Evolutionary conservation across 2,797 vertebrate species (phyloP).

Genomic region (Mormyrus hasselquistii): DNA sequence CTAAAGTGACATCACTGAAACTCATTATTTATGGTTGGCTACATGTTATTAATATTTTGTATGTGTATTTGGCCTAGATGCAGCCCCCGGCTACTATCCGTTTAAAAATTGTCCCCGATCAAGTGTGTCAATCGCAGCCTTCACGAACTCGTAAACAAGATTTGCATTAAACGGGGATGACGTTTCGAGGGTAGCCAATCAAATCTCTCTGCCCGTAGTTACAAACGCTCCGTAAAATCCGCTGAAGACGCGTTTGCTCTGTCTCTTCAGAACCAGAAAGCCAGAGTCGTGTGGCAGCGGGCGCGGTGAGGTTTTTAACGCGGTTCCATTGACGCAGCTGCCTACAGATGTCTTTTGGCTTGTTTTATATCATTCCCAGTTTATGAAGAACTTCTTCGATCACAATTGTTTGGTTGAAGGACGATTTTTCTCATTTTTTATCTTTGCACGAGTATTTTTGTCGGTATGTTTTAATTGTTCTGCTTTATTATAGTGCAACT

Average conservation of each 20-base stretch:
- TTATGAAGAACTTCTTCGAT: neutral
- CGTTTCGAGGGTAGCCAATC: conserved; percentile 47
- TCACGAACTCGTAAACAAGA: neutral
- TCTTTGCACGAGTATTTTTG: neutral
- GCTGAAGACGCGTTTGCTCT: conserved; percentile 45
- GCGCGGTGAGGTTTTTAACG: neutral
- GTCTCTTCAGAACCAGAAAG: conserved; percentile 57
- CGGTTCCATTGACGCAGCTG: neutral
- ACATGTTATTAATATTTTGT: neutral
- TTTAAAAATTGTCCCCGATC: neutral
- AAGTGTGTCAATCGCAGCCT: neutral
- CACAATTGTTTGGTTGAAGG: neutral
- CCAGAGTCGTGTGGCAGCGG: conserved; percentile 29
- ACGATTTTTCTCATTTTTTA: neutral
- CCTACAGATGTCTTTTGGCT: neutral
- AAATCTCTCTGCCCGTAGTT: conserved; percentile 38
- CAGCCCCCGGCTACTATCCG: neutral
- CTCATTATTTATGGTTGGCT: neutral
- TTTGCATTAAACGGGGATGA: conserved; percentile 39
- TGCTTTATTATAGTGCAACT: neutral
- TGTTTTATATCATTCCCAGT: neutral
- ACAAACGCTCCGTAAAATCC: conserved; percentile 53
- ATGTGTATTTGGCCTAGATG: neutral
- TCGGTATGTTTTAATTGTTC: neutral
- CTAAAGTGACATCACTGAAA: neutral